phyloP scores from a whole-genome alignment of 2,888 invertebrate genomes.

The Argyra leucocephala region DNA sequence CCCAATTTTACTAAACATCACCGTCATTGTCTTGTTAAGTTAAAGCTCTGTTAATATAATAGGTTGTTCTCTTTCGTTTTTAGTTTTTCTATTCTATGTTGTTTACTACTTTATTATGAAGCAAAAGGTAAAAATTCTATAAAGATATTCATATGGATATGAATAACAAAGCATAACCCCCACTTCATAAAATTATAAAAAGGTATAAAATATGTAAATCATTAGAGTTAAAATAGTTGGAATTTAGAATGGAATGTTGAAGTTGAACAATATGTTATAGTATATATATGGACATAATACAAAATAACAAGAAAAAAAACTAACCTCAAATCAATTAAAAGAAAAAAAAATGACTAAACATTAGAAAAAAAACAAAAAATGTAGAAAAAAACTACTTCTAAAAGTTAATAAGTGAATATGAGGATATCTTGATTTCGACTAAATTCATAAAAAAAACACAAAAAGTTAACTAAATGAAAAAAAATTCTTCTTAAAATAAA shows the following conservation, averaged over 20 bases:
- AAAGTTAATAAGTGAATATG: too few relatives aligned
- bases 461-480: too few relatives aligned
- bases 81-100: neutral
- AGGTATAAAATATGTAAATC: neutral
- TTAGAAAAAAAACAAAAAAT: too few relatives aligned
- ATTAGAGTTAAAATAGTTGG: neutral
- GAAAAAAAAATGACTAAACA: too few relatives aligned
- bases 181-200: too few relatives aligned
- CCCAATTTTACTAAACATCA: neutral
- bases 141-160: neutral
- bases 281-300: neutral
- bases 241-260: conserved; percentile 6
- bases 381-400: too few relatives aligned
- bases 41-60: neutral
- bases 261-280: neutral
- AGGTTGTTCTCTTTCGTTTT: neutral
- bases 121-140: neutral
- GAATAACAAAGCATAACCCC: too few relatives aligned
- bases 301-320: too few relatives aligned
- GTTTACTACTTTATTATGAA: neutral
- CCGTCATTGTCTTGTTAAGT: neutral
- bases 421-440: too few relatives aligned
- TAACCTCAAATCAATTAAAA: too few relatives aligned
- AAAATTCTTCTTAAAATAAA: too few relatives aligned
- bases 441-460: too few relatives aligned